Evolutionary conservation across 2,888 invertebrate genomes (phyloP).

Genomic region (Dicranocentrus wangi): DNA sequence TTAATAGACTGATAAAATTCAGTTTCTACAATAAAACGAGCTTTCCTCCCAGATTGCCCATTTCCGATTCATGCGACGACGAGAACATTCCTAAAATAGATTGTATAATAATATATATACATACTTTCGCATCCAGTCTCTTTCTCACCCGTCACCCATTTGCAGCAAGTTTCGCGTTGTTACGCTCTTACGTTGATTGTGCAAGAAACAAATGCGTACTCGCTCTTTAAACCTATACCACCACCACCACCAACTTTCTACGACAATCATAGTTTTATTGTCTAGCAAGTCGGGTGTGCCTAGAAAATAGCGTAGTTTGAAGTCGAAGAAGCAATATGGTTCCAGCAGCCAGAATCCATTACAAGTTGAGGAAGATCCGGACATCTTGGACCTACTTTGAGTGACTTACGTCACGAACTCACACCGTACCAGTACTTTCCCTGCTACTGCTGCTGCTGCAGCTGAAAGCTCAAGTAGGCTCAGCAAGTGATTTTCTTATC

Average conservation of each 20-base stretch:
- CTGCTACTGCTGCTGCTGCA: neutral
- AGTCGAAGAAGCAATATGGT: neutral
- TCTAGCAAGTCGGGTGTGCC: neutral
- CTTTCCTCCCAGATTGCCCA: no score
- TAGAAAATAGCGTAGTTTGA: neutral
- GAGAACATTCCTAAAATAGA: no score
- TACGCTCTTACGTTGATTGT: no score
- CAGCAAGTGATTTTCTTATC: slow-evolving; percentile 39
- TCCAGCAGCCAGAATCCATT: slow-evolving; percentile 4
- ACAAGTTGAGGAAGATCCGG: slow-evolving; percentile 28
- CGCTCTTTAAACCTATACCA: no score
- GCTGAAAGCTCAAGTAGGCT: neutral
- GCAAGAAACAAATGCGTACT: no score
- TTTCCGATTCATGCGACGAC: no score
- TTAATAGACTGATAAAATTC: no score
- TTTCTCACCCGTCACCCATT: no score
- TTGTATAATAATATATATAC: no score
- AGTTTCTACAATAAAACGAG: no score
- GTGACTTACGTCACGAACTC: neutral
- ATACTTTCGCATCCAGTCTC: no score
- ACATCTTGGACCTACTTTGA: neutral
- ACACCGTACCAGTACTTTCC: neutral
- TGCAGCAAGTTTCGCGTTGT: no score
- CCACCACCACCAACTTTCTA: neutral
- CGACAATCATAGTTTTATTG: neutral